A percentile compares a stretch with the other conserved stretches of the same genome.
Evolutionary conservation across 1,140 invertebrate genomes (phyloP).

Genomic region (Phenacoccus solenopsis): DNA sequence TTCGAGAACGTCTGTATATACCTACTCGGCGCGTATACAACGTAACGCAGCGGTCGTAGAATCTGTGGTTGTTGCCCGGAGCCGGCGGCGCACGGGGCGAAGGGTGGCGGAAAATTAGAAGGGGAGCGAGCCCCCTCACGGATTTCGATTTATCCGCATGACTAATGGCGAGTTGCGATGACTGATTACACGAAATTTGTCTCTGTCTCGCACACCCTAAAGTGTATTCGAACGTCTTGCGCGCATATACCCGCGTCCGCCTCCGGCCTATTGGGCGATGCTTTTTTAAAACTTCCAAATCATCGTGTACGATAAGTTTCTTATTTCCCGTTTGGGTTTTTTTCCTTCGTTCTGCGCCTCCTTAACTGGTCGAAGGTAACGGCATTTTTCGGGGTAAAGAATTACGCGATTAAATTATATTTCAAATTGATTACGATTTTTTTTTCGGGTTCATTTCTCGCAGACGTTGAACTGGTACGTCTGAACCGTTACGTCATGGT

Average conservation of each 20-base stretch:
- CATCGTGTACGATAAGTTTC: background rate
- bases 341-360: background rate
- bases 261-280: background rate
- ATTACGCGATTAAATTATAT: no score
- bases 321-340: background rate
- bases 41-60: no score
- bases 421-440: no score
- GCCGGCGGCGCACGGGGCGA: background rate
- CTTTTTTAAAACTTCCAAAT: constrained; percentile 3
- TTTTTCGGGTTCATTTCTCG: no score
- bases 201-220: background rate
- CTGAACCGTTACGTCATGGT: no score
- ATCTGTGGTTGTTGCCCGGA: no score
- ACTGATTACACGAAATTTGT: background rate
- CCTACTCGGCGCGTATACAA: no score
- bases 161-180: background rate
- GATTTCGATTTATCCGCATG: constrained; percentile 1
- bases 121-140: background rate
- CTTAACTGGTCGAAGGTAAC: no score
- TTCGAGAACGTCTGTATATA: no score
- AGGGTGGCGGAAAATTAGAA: background rate
- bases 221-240: background rate
- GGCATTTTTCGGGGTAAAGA: no score
- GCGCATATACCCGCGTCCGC: background rate
- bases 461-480: no score